A percentile compares a stretch with the other conserved stretches of the same genome.
Conservation (phyloP, 2,797 vertebrate species). For the Loris lydekkerianus region DNA sequence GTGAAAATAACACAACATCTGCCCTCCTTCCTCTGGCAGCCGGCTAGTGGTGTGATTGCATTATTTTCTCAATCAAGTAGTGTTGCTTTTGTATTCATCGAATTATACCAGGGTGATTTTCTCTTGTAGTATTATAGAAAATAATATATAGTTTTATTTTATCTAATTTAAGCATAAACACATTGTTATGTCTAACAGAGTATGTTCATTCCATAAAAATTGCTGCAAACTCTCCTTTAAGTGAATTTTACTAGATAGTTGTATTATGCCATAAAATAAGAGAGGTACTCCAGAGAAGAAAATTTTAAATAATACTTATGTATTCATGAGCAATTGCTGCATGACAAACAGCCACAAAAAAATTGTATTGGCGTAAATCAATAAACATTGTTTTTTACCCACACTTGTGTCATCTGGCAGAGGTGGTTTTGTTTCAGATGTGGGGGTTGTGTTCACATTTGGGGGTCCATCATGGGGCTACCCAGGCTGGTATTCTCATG, state of each 20-base stretch:
- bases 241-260: constrained; percentile 32
- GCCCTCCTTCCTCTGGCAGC: constrained; percentile 90
- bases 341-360: neutral
- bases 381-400: constrained; percentile 1
- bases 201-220: constrained; percentile 22
- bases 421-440: neutral
- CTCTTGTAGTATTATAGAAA: constrained; percentile 67
- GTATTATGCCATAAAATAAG: constrained; percentile 10
- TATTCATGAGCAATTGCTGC: neutral
- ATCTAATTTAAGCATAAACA: constrained; percentile 74
- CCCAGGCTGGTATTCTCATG: neutral
- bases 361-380: neutral
- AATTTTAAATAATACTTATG: neutral
- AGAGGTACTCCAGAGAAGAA: neutral
- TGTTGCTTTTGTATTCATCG: constrained; percentile 92
- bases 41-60: constrained; percentile 89
- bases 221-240: neutral
- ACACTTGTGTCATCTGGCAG: neutral
- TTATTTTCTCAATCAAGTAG: constrained; percentile 94
- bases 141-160: constrained; percentile 58
- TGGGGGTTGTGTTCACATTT: neutral
- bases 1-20: constrained; percentile 90
- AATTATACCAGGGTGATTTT: constrained; percentile 86
- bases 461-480: neutral
- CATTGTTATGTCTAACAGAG: neutral